Evolutionary conservation across 1,140 invertebrate genomes (phyloP).

Genomic region (Delia radicum): DNA sequence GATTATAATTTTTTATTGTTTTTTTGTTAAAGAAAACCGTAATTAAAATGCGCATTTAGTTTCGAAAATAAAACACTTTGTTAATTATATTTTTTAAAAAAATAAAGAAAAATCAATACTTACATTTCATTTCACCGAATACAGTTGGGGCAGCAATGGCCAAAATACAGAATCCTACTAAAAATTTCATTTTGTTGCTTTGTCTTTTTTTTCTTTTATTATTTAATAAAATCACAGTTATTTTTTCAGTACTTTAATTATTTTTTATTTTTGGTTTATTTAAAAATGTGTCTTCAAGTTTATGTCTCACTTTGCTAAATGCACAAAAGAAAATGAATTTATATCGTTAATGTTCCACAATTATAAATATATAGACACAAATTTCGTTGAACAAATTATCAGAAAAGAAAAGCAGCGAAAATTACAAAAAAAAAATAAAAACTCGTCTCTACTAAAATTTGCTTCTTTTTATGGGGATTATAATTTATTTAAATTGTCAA

Average conservation of each 20-base stretch:
- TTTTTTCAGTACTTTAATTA: background rate
- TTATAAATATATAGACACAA: conserved; percentile 23
- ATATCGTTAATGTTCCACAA: conserved; percentile 32
- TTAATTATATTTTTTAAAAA: background rate
- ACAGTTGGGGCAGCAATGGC: conserved; percentile 16
- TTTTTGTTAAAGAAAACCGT: too few relatives aligned
- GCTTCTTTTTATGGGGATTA: conserved; percentile 4
- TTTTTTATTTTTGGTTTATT: conserved; percentile 12
- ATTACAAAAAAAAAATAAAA: background rate
- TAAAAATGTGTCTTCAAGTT: conserved; percentile 13
- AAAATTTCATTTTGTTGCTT: conserved; percentile 30
- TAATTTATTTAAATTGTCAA: conserved; percentile 25
- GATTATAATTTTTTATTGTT: background rate
- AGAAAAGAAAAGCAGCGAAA: background rate
- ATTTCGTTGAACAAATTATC: background rate
- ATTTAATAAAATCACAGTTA: conserved; percentile 10
- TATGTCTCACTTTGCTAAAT: conserved; percentile 33
- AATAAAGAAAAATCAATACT: background rate
- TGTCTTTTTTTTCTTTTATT: background rate
- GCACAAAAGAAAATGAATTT: conserved; percentile 52
- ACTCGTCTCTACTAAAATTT: conserved; percentile 10
- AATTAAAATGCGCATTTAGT: conserved; percentile 8
- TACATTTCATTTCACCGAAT: conserved; percentile 28
- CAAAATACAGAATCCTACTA: conserved; percentile 24
- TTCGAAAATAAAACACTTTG: background rate